phyloP scores from a whole-genome alignment of 2,113 vertebrate genomes.

The Illadopsis cleaveri region DNA sequence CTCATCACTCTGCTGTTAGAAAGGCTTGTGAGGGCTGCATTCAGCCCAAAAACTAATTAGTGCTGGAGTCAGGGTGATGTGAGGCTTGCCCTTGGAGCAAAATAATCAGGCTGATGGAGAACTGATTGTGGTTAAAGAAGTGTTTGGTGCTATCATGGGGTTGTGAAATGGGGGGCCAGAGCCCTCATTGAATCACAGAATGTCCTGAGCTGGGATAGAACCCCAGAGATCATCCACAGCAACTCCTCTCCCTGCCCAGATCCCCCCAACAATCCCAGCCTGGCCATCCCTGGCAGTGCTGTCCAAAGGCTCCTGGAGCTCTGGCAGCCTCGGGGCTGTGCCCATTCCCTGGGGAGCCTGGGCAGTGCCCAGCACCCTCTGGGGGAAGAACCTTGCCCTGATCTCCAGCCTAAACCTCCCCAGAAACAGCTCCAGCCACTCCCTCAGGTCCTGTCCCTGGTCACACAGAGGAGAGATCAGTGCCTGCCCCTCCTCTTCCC shows the following conservation, averaged over 20 bases:
- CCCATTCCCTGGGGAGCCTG: not conserved
- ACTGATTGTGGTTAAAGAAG: accelerated
- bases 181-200: not conserved
- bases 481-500: not conserved
- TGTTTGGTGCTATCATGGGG: not conserved
- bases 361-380: not conserved
- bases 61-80: not conserved
- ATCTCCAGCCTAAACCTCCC: accelerated
- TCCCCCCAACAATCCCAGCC: accelerated
- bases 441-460: not conserved
- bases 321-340: not conserved
- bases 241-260: accelerated
- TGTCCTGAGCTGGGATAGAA: not conserved
- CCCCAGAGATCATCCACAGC: not conserved
- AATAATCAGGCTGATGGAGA: not conserved
- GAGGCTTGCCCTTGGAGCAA: not conserved
- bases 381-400: not conserved
- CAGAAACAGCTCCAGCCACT: accelerated
- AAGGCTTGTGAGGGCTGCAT: not conserved
- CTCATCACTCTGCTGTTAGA: not conserved
- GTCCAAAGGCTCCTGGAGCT: not conserved
- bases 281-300: not conserved
- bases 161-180: not conserved
- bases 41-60: not conserved
- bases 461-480: not conserved